phyloP scores from a whole-genome alignment of 2,888 invertebrate genomes.

The Alcis repandata region DNA sequence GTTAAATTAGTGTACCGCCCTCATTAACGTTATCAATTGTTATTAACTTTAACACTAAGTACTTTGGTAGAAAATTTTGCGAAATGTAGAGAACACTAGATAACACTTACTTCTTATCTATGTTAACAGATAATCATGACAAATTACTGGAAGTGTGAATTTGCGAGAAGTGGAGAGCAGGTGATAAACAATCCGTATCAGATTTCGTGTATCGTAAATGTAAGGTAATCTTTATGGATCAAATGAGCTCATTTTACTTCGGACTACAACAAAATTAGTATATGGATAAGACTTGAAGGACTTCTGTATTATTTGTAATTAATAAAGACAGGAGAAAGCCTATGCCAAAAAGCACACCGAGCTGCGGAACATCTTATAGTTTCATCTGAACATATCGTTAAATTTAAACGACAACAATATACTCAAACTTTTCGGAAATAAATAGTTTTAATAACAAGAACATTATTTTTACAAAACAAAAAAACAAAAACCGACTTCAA shows the following conservation, averaged over 20 bases:
- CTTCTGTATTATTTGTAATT: too few species aligned
- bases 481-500: too few species aligned
- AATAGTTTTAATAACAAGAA: too few species aligned
- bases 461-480: too few species aligned
- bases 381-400: too few species aligned
- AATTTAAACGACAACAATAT: too few species aligned
- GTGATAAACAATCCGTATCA: constrained; percentile 23
- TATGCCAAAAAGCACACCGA: too few species aligned
- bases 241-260: neutral
- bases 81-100: constrained; percentile 21
- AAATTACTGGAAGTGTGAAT: constrained; percentile 32
- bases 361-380: too few species aligned
- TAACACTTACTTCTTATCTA: constrained; percentile 20
- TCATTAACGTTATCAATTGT: constrained; percentile 17
- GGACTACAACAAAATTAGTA: too few species aligned
- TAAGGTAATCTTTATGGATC: constrained; percentile 18
- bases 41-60: constrained; percentile 12
- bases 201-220: constrained; percentile 24
- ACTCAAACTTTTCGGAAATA: too few species aligned
- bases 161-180: constrained; percentile 22
- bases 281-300: too few species aligned
- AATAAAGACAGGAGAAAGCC: too few species aligned
- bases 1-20: constrained; percentile 5
- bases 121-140: constrained; percentile 29
- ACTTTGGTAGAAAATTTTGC: constrained; percentile 23